phyloP scores from a whole-genome alignment of 2,113 vertebrate genomes.

The Morone chrysops region DNA sequence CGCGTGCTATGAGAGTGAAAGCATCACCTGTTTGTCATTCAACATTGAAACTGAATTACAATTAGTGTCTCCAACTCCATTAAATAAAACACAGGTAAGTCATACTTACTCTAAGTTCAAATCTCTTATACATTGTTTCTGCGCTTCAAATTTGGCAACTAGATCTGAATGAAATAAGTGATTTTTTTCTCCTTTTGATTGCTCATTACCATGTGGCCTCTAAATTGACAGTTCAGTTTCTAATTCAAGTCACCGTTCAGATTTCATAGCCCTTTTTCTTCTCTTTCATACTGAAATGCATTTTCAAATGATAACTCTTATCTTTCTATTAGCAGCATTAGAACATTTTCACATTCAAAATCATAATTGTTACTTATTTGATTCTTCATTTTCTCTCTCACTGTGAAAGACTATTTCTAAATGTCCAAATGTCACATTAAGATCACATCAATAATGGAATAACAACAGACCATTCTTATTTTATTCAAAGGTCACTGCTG shows the following conservation, averaged over 20 bases:
- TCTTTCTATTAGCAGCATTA: too few relatives aligned
- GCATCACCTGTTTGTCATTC: background rate
- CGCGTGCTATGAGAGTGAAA: background rate
- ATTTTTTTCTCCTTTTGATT: background rate
- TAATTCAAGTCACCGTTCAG: background rate
- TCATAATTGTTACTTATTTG: background rate
- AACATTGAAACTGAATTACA: background rate
- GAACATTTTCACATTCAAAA: background rate
- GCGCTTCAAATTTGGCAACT: background rate
- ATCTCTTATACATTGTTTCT: too few relatives aligned
- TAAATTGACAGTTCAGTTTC: background rate
- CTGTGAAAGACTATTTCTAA: background rate
- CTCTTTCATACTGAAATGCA: background rate
- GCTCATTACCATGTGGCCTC: background rate
- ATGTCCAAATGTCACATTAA: background rate
- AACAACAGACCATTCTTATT: background rate
- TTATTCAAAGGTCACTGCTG: too few relatives aligned
- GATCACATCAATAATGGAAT: background rate
- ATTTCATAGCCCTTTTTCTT: background rate
- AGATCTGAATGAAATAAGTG: background rate
- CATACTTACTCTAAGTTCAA: too few relatives aligned
- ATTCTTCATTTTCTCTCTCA: background rate
- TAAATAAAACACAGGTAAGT: too few relatives aligned
- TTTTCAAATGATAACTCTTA: background rate
- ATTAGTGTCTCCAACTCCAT: background rate